phyloP scores from a whole-genome alignment of 2,113 vertebrate species.

The Podarcis muralis region DNA sequence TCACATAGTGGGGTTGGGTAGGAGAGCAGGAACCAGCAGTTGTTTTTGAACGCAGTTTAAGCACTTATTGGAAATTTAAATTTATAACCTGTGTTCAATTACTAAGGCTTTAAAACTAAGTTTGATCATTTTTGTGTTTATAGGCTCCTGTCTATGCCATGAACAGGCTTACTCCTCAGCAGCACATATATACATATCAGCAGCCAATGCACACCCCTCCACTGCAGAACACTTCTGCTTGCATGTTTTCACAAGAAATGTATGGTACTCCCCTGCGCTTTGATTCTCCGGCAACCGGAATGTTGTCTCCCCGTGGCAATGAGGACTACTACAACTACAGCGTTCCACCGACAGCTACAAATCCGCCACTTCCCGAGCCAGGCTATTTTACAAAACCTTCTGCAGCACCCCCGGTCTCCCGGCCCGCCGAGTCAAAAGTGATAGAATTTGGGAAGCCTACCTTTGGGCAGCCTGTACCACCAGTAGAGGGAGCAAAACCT shows the following conservation, averaged over 20 bases:
- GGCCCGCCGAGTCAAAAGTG: conserved; percentile 81
- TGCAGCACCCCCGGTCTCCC: conserved; percentile 74
- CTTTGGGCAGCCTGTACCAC: conserved; percentile 80
- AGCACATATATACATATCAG: conserved; percentile 91
- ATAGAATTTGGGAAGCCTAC: conserved; percentile 85
- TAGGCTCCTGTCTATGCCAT: conserved; percentile 90
- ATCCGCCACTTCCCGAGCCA: conserved; percentile 91
- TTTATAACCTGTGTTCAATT: background rate
- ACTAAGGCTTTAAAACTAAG: background rate
- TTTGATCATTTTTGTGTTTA: conserved; percentile 1
- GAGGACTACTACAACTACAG: conserved; percentile 91
- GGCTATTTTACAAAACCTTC: conserved; percentile 96
- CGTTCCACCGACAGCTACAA: conserved; percentile 84
- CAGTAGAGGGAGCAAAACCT: conserved; percentile 80
- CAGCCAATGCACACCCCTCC: conserved; percentile 92
- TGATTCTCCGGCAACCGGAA: conserved; percentile 86
- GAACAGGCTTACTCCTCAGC: conserved; percentile 90
- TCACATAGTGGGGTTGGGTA: background rate
- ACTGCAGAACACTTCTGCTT: conserved; percentile 83
- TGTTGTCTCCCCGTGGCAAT: conserved; percentile 89
- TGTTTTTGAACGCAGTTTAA: background rate
- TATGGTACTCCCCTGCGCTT: conserved; percentile 88
- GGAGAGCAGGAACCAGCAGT: background rate
- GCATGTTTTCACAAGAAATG: conserved; percentile 92
- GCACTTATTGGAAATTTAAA: background rate